Percentiles rank a stretch among this genome's conserved stretches.
These are phyloP conservation scores for Chelonia mydas DNA, from an alignment of 2,797 vertebrate species.

Conservation along the genomic window DNA sequence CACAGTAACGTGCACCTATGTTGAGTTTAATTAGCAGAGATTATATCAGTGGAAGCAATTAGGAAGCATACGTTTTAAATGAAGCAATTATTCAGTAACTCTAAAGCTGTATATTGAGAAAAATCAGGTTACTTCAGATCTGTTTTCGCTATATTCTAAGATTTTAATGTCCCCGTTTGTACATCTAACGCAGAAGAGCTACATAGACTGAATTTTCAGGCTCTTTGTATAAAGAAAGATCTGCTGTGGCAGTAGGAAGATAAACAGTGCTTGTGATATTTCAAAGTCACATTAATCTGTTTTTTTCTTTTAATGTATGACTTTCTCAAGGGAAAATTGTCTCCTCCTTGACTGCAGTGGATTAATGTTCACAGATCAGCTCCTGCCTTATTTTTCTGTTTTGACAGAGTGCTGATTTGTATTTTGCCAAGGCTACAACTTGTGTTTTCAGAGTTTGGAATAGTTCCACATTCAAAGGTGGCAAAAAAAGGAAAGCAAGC, in stretches of 20 bases:
- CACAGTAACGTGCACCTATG: background rate
- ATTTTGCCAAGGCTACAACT: constrained; percentile 70
- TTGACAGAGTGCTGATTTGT: constrained; percentile 73
- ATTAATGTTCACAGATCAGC: constrained; percentile 75
- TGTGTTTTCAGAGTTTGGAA: constrained; percentile 55
- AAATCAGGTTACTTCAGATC: constrained; percentile 5
- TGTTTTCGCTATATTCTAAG: constrained; percentile 9
- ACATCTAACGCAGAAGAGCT: background rate
- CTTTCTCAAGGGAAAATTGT: constrained; percentile 75
- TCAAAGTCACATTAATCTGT: constrained; percentile 75
- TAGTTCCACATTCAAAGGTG: constrained; percentile 45
- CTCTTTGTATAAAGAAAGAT: constrained; percentile 51
- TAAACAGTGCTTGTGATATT: constrained; percentile 75
- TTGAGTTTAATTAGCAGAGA: background rate
- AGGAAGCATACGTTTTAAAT: background rate
- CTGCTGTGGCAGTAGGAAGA: constrained; percentile 72
- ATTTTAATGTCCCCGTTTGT: constrained; percentile 13
- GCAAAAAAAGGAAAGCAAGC: constrained; percentile 27
- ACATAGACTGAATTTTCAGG: constrained; percentile 52
- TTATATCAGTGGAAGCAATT: constrained; percentile 30
- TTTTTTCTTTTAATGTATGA: constrained; percentile 71
- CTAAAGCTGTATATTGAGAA: background rate
- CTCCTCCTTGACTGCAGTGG: constrained; percentile 65
- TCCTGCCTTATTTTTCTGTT: constrained; percentile 75
- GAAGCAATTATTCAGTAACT: constrained; percentile 16